A percentile compares a stretch with the other conserved stretches of the same genome.
Conservation (phyloP, 2,113 vertebrate species). For the Toxostoma redivivum region DNA sequence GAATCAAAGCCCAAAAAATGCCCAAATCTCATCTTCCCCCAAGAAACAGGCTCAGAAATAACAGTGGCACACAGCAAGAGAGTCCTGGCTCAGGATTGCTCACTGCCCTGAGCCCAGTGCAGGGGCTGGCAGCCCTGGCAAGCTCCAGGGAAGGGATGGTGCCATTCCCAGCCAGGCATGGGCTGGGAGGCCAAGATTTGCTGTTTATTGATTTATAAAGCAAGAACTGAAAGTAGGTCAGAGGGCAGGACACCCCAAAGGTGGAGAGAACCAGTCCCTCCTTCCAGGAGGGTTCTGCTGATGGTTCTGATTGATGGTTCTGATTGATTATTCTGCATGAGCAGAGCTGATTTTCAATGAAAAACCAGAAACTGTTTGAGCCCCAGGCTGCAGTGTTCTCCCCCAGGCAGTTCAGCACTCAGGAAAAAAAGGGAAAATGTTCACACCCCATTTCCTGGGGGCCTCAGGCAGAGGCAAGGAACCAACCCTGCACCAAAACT, state of each 20-base stretch:
- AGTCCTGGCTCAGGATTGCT: rapidly evolving
- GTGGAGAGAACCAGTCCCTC: not conserved
- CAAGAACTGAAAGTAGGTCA: not conserved
- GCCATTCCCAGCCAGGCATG: not conserved
- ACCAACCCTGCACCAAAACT: not conserved
- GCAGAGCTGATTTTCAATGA: not conserved
- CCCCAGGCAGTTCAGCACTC: not conserved
- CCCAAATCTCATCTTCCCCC: not conserved
- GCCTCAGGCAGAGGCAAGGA: not conserved
- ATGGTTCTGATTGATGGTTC: not conserved
- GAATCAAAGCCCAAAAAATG: not conserved
- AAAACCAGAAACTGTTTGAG: not conserved
- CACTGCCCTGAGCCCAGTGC: not conserved
- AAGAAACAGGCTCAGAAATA: not conserved
- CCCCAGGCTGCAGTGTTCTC: not conserved
- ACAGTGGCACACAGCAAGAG: rapidly evolving
- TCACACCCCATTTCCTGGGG: not conserved
- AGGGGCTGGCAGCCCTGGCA: not conserved
- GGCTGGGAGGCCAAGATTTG: not conserved
- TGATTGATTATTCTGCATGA: not conserved
- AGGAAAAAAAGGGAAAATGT: not conserved
- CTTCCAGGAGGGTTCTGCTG: not conserved
- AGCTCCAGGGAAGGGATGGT: not conserved
- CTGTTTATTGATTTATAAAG: not conserved
- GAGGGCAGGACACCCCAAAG: not conserved